phyloP scores from a whole-genome alignment of 2,797 vertebrate genomes.

The Borostomias antarcticus region DNA sequence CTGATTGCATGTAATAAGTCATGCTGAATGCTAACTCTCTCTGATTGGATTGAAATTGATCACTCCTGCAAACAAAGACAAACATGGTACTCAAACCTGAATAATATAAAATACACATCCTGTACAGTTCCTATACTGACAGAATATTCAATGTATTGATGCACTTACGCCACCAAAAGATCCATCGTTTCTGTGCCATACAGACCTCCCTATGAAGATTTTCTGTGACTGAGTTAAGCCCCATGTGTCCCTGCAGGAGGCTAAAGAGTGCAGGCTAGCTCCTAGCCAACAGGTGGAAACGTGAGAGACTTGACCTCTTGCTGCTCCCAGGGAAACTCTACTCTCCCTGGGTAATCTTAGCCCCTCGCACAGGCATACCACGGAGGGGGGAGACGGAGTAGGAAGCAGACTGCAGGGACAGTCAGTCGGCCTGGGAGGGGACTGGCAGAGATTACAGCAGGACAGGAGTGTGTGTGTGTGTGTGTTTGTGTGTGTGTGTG shows the following conservation, averaged over 20 bases:
- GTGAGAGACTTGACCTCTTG: constrained; percentile 53
- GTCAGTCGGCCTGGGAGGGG: not conserved
- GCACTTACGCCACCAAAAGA: not conserved
- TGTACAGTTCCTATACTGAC: not conserved
- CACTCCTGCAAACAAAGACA: not conserved
- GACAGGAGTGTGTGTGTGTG: too few species aligned
- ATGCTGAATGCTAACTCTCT: not conserved
- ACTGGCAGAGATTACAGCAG: not conserved
- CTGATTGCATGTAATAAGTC: not conserved
- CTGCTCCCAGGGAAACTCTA: constrained; percentile 59
- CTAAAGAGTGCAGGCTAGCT: constrained; percentile 1
- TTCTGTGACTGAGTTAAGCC: not conserved
- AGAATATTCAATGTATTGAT: not conserved
- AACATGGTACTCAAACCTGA: not conserved
- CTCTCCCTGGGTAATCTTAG: constrained; percentile 52
- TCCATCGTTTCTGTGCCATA: not conserved
- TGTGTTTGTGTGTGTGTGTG: too few species aligned
- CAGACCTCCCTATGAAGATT: too few species aligned
- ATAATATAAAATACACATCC: not conserved
- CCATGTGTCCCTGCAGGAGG: not conserved
- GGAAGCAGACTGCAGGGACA: not conserved
- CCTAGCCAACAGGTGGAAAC: constrained; percentile 55
- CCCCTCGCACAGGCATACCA: constrained; percentile 35
- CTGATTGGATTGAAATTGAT: not conserved
- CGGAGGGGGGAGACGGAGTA: constrained; percentile 11